A percentile compares a stretch with the other conserved stretches of the same genome.
phyloP scores from a whole-genome alignment of 2,888 invertebrate species.

The Tillus elongatus region DNA sequence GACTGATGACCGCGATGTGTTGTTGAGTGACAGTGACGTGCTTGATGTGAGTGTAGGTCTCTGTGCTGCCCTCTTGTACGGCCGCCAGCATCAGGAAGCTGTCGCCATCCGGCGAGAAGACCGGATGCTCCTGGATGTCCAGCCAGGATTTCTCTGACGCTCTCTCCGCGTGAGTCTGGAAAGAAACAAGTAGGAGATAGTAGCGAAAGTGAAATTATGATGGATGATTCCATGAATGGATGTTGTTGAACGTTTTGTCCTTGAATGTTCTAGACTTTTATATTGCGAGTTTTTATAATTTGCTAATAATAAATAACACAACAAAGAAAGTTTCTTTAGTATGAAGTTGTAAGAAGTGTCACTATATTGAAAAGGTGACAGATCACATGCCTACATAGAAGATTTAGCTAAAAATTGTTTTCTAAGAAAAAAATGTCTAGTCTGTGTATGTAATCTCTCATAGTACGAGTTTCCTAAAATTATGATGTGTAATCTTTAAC shows the following conservation, averaged over 20 bases:
- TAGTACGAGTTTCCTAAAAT: too few relatives aligned
- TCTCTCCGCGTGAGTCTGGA: constrained; percentile 70
- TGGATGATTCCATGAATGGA: not conserved
- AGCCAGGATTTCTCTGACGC: constrained; percentile 80
- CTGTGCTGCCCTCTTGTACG: constrained; percentile 74
- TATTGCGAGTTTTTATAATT: too few relatives aligned
- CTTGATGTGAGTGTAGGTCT: constrained; percentile 82
- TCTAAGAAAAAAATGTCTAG: too few relatives aligned
- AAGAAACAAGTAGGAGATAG: too few relatives aligned
- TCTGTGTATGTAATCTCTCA: too few relatives aligned
- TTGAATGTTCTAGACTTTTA: not conserved
- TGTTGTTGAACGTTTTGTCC: not conserved
- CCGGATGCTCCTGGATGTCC: constrained; percentile 74
- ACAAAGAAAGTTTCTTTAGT: too few relatives aligned
- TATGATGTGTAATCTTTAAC: too few relatives aligned
- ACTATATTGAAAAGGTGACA: too few relatives aligned
- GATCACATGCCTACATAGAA: too few relatives aligned
- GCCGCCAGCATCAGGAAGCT: constrained; percentile 74
- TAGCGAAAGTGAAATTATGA: constrained; percentile 1
- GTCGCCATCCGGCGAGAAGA: constrained; percentile 76
- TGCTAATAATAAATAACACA: too few relatives aligned
- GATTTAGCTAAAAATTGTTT: too few relatives aligned
- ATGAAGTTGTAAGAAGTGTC: too few relatives aligned
- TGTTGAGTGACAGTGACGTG: constrained; percentile 75
- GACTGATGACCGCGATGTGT: constrained; percentile 75